Base-by-base conservation (phyloP, 2,888 invertebrate species). In the Pediacus dermestoides region DNA sequence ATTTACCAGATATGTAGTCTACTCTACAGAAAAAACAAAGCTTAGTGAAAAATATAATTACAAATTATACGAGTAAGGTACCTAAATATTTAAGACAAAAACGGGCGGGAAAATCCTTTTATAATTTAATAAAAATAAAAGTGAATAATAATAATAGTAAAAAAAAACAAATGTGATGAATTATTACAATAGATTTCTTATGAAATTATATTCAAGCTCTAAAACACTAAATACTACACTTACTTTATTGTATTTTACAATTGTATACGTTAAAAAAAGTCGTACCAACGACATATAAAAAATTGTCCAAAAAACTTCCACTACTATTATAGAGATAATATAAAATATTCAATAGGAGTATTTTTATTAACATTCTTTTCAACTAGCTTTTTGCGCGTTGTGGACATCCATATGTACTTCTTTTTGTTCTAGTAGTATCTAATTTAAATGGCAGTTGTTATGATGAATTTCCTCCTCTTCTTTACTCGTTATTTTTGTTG, bases 251-350 rank as follows among this genome's bases (percentile, higher is more conserved):
- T 57, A 64, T 66, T 66, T 68, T 68, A 68, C 67, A 67, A 58
- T 61, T 67, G 67, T 67, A 67, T 67, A 67, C 60, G 62, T 57
- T 61, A 61, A 67, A 66, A 48, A 66, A 66, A 60, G 63, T 61
- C 62, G 64, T 51, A 52, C 63, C 58, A 57, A 60, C 64, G 61
- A 65, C 63, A 60, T 65, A 64, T 64, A 66, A 66, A 68, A 55
- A 68, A 66, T 58, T 61, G 64, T 66, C 64, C 64, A 60, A 63
- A 61, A 58, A 52, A 48, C n/a, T 53, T 59, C 52, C 60, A 63
- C 62, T 61, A n/a, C n/a, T n/a, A n/a, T n/a, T n/a, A n/a, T n/a
- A 63, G 61, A 61, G 57, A 55, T 57, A 57, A 60, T 67, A 62
- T 63, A 63, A 66, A 64, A 66, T 63, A 64, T 65, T 61, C 59